Evolutionary conservation across 2,113 vertebrate genomes (phyloP).

Genomic region (Pipa parva): DNA sequence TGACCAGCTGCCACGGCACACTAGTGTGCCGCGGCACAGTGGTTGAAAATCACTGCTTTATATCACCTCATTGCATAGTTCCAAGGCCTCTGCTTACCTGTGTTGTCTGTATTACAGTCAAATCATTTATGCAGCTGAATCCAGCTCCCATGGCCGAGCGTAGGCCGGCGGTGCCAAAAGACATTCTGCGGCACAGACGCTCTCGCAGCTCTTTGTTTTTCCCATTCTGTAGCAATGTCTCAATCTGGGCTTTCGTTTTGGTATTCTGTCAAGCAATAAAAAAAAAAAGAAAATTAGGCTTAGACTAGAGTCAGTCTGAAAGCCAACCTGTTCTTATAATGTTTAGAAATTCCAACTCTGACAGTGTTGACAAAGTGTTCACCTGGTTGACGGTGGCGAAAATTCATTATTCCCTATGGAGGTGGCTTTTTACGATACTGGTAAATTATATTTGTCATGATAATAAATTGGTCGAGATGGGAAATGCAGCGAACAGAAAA

Average conservation of each 20-base stretch:
- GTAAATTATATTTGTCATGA: no score
- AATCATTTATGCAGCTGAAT: slow-evolving; percentile 89
- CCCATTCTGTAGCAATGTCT: slow-evolving; percentile 65
- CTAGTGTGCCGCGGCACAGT: neutral
- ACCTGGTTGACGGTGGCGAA: no score
- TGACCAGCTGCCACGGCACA: no score
- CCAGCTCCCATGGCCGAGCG: slow-evolving; percentile 89
- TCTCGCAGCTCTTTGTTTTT: slow-evolving; percentile 67
- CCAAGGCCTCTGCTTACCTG: slow-evolving; percentile 63
- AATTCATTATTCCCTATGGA: no score
- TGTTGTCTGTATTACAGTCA: slow-evolving; percentile 90
- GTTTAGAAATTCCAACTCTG: no score
- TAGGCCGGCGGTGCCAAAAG: slow-evolving; percentile 87
- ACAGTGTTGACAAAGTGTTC: no score
- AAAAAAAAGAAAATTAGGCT: neutral
- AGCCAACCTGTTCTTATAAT: no score
- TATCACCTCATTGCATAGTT: neutral
- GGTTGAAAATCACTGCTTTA: neutral
- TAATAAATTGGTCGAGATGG: no score
- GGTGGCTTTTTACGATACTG: no score
- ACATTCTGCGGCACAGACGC: slow-evolving; percentile 78
- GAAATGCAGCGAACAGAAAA: no score
- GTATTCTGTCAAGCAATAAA: slow-evolving; percentile 65
- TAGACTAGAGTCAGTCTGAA: neutral
- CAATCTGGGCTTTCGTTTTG: slow-evolving; percentile 77